Base-by-base conservation (phyloP, 2,888 invertebrate genomes). In the Drosophila mulleri region DNA sequence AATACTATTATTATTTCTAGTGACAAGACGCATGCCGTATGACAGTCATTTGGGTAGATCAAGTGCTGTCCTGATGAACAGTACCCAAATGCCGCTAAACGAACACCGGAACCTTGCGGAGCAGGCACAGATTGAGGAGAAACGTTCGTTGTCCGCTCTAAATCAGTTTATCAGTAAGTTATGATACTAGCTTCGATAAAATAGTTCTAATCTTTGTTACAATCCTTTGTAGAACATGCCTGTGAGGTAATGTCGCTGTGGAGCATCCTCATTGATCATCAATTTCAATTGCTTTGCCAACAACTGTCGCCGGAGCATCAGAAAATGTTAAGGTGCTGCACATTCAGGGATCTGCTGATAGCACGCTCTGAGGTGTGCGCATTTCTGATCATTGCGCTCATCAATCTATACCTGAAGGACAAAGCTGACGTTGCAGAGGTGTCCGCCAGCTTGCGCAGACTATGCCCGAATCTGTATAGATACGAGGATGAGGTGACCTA, bases 401-500 rank as follows among this genome's bases (percentile, higher is more conserved):
- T 99, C 58, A 96, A 97, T 82, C 96, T 97, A 67, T 99, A 99
- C 93, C 94, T 99, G 20, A 96, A 96, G 65, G 99, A 99, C 92
- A 98, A 98, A 91, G 98, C 99, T 0, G 97, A 98, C 1, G 98
- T 98, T 2, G 98, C 98, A 91, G 96, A 97, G 1, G 97, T 99
- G 72, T 98, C 98, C 70, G 94, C 95, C 29, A 96, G 96, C 90
- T 93, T 99, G 62, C 94, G 98, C 53, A 96, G 98, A 86, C 95
- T 98, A 2, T 99, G 99, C 90, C 99, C 99, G 0, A 96, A 96
- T 82, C 94, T 99, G 32, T 99, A 98, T 92, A 96, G 97, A 75
- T 96, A 96, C 86, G 99, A 99, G 94, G 99, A 99, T 93, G 99
- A 98, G 5, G 97, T 98, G 14, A 98, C 98, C 86, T 98, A 98